phyloP scores from a whole-genome alignment of 2,888 invertebrate genomes.

The Xestia ashworthii region DNA sequence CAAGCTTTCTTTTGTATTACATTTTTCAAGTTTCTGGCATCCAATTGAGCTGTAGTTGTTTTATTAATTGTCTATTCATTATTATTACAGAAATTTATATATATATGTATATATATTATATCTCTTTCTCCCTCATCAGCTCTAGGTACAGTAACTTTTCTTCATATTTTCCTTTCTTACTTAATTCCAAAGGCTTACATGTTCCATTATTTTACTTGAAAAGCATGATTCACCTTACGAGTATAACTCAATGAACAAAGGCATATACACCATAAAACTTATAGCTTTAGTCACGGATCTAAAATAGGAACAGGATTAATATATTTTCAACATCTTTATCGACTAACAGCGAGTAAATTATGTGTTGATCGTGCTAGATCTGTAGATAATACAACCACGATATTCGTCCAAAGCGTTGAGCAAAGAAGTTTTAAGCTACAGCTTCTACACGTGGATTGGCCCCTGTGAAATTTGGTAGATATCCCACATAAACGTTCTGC shows the following conservation, averaged over 20 bases:
- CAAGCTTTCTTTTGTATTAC: background rate
- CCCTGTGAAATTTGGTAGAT: background rate
- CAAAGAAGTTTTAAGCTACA: conserved; percentile 33
- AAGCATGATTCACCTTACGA: background rate
- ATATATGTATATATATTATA: too few species aligned
- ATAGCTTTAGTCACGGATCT: conserved; percentile 1
- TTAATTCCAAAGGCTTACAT: background rate
- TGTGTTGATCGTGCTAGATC: conserved; percentile 23
- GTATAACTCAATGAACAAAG: conserved; percentile 10
- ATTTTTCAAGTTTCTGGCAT: background rate
- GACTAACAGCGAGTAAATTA: conserved; percentile 11
- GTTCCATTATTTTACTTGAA: background rate
- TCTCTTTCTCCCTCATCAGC: background rate
- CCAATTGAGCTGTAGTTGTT: background rate
- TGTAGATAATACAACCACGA: conserved; percentile 11
- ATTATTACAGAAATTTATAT: background rate
- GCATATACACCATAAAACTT: background rate
- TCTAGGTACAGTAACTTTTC: too few species aligned
- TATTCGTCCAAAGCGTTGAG: conserved; percentile 14
- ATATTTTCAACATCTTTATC: conserved; percentile 22
- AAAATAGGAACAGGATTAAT: background rate
- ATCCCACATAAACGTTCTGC: background rate
- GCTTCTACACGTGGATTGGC: background rate
- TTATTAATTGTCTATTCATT: background rate
- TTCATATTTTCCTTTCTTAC: background rate